Evolutionary conservation across 2,113 vertebrate genomes (phyloP).

Genomic region (Vireo altiloquus): DNA sequence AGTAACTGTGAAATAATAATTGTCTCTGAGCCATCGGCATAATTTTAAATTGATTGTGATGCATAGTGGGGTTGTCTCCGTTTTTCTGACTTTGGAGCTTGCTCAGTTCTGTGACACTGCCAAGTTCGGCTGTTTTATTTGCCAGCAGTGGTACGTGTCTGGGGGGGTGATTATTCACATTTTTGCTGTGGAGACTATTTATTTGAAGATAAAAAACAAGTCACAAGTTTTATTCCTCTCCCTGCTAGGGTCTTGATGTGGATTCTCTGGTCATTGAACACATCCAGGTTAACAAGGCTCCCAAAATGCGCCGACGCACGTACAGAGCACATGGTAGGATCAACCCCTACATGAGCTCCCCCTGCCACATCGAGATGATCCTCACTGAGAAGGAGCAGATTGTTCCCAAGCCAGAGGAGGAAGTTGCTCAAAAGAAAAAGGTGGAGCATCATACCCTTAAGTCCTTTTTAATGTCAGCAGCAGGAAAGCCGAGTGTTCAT

Average conservation of each 20-base stretch:
- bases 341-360: conserved; percentile 98
- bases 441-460: neutral
- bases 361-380: conserved; percentile 98
- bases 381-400: conserved; percentile 97
- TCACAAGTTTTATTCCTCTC: neutral
- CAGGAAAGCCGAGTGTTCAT: accelerated
- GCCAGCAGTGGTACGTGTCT: neutral
- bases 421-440: conserved; percentile 97
- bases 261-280: conserved; percentile 97
- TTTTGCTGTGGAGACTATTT: neutral
- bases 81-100: neutral
- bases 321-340: conserved; percentile 94
- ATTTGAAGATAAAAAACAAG: neutral
- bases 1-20: conserved; percentile 72
- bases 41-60: neutral
- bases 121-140: neutral
- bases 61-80: neutral
- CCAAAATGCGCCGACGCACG: conserved; percentile 92
- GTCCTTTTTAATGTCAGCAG: neutral
- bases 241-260: conserved; percentile 89
- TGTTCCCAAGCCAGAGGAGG: conserved; percentile 95
- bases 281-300: conserved; percentile 97
- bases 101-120: neutral
- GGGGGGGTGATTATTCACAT: neutral
- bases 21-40: conserved; percentile 20